These are phyloP conservation scores for Steatornis caripensis DNA, from an alignment of 2,113 vertebrate species.

Conservation along the genomic window DNA sequence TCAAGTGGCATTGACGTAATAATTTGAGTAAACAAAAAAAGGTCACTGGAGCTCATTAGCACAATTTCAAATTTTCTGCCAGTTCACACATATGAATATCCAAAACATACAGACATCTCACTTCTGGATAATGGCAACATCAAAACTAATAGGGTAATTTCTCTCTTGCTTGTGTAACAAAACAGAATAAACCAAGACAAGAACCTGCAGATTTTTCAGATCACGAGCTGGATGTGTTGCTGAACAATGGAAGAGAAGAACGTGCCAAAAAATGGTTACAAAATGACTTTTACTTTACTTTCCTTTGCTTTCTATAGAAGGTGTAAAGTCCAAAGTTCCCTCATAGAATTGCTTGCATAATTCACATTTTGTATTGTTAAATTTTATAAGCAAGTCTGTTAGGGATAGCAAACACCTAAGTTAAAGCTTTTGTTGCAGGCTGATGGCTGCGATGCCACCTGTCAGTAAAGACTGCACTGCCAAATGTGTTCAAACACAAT, in stretches of 20 bases:
- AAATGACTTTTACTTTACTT: background rate
- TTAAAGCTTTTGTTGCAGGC: background rate
- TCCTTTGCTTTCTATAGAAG: background rate
- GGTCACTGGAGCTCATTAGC: background rate
- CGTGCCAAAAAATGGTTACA: background rate
- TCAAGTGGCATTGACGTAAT: background rate
- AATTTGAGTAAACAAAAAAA: background rate
- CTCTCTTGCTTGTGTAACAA: background rate
- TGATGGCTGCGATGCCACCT: background rate
- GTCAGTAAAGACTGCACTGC: background rate
- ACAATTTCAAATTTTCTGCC: background rate
- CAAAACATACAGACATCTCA: background rate
- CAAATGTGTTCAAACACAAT: background rate
- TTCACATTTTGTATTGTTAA: background rate
- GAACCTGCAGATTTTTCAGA: background rate
- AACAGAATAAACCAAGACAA: background rate
- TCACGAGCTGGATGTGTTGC: background rate
- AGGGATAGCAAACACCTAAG: background rate
- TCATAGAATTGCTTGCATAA: background rate
- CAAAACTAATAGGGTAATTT: background rate
- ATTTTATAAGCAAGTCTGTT: background rate
- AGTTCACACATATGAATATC: background rate
- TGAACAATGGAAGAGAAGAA: background rate
- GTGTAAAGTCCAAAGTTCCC: background rate
- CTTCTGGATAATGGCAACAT: background rate